A percentile compares a stretch with the other conserved stretches of the same genome.
phyloP scores from a whole-genome alignment of 2,888 invertebrate species.

The Netelia inedita region DNA sequence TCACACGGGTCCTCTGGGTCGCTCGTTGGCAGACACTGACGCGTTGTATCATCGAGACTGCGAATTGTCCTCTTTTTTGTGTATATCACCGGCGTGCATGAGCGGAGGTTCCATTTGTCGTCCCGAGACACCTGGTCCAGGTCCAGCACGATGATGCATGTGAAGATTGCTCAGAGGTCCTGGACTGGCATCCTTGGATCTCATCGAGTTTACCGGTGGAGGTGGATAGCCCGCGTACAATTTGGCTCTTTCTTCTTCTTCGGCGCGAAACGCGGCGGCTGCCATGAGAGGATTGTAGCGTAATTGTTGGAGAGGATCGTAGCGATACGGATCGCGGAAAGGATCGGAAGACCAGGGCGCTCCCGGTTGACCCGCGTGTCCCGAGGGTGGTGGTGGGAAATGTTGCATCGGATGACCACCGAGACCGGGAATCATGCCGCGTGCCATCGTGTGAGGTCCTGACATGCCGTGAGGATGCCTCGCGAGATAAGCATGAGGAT shows the following conservation, averaged over 20 bases:
- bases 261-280: constrained; percentile 90
- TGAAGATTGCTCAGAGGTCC: constrained; percentile 86
- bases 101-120: constrained; percentile 80
- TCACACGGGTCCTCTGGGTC: constrained; percentile 52
- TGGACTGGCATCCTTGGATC: constrained; percentile 86
- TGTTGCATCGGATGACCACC: constrained; percentile 86
- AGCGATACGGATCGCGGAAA: constrained; percentile 89
- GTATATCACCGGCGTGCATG: constrained; percentile 83
- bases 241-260: constrained; percentile 92
- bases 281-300: constrained; percentile 93
- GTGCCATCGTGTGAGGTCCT: constrained; percentile 86
- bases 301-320: constrained; percentile 88
- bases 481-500: constrained; percentile 85
- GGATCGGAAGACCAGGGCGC: constrained; percentile 89
- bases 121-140: constrained; percentile 85
- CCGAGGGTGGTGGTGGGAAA: constrained; percentile 84
- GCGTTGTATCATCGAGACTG: constrained; percentile 86
- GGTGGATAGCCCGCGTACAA: constrained; percentile 83
- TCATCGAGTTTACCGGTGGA: constrained; percentile 86
- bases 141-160: constrained; percentile 86
- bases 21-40: constrained; percentile 53
- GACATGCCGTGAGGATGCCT: constrained; percentile 85
- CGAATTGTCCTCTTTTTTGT: constrained; percentile 87
- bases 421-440: constrained; percentile 86
- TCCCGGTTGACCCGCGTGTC: constrained; percentile 86